Conservation (phyloP, 2,888 invertebrate genomes). For the Watsonalla binaria region DNA sequence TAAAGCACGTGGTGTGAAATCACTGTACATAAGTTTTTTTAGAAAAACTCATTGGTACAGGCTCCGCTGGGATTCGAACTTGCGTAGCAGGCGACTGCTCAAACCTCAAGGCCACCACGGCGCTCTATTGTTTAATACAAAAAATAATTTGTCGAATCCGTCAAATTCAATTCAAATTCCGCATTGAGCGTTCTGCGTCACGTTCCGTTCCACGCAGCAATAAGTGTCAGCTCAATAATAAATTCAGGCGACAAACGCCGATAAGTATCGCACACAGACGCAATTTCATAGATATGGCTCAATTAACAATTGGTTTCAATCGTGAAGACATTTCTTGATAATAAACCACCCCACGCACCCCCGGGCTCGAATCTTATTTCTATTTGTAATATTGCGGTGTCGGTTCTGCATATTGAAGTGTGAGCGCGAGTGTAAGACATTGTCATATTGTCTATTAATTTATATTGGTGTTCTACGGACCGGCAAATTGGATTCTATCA, state of each 20-base stretch:
- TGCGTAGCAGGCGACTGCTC: too few relatives aligned
- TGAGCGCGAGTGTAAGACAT: constrained; percentile 63
- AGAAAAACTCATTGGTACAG: too few relatives aligned
- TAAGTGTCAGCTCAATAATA: constrained; percentile 38
- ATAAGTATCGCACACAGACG: constrained; percentile 74
- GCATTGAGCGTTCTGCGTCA: constrained; percentile 35
- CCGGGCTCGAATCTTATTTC: constrained; percentile 70
- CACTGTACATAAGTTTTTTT: too few relatives aligned
- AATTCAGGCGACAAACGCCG: constrained; percentile 71
- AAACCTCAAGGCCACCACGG: too few relatives aligned
- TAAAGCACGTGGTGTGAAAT: too few relatives aligned
- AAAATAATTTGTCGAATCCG: constrained; percentile 19
- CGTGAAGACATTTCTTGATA: constrained; percentile 73
- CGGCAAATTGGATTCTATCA: constrained; percentile 36
- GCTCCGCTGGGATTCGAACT: too few relatives aligned
- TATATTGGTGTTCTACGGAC: constrained; percentile 43
- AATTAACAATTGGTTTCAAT: constrained; percentile 79
- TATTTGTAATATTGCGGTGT: constrained; percentile 78
- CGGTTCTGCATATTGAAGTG: constrained; percentile 77
- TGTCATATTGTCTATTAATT: constrained; percentile 65
- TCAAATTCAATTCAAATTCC: constrained; percentile 42
- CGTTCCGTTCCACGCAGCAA: constrained; percentile 46
- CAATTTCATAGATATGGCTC: constrained; percentile 78
- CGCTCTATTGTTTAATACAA: constrained; percentile 20
- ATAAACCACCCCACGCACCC: constrained; percentile 60